phyloP scores from a whole-genome alignment of 1,140 invertebrate genomes.

The Brachionus paranguensis region DNA sequence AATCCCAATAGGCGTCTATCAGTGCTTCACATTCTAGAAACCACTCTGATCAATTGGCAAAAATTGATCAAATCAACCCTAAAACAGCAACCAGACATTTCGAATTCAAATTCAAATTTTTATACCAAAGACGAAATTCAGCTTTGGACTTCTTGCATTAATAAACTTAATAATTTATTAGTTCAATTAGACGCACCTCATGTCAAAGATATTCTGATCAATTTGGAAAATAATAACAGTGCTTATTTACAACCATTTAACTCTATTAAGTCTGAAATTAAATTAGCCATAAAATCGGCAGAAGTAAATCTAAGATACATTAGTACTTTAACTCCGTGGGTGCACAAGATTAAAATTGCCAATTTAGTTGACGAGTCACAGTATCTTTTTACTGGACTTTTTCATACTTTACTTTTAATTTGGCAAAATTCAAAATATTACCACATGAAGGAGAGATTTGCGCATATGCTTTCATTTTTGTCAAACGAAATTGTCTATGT shows the following conservation, averaged over 20 bases:
- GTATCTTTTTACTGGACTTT: constrained; percentile 50
- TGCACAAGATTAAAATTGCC: constrained; percentile 47
- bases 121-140: constrained; percentile 50
- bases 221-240: constrained; percentile 52
- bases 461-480: constrained; percentile 49
- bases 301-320: constrained; percentile 50
- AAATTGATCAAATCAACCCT: constrained; percentile 52
- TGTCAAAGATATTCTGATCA: constrained; percentile 51
- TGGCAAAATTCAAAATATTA: constrained; percentile 55
- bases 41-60: constrained; percentile 55
- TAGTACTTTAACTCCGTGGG: constrained; percentile 48
- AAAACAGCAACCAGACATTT: constrained; percentile 36
- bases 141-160: constrained; percentile 51
- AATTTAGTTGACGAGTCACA: constrained; percentile 47
- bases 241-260: constrained; percentile 52
- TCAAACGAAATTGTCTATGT: constrained; percentile 55
- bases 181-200: constrained; percentile 51
- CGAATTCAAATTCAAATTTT: constrained; percentile 44
- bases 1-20: constrained; percentile 47
- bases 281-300: constrained; percentile 49
- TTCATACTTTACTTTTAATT: constrained; percentile 50
- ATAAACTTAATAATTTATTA: constrained; percentile 49
- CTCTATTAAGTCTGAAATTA: constrained; percentile 50
- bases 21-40: constrained; percentile 54
- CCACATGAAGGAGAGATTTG: constrained; percentile 52